phyloP scores from a whole-genome alignment of 2,113 vertebrate genomes.

The Heterocephalus glaber region DNA sequence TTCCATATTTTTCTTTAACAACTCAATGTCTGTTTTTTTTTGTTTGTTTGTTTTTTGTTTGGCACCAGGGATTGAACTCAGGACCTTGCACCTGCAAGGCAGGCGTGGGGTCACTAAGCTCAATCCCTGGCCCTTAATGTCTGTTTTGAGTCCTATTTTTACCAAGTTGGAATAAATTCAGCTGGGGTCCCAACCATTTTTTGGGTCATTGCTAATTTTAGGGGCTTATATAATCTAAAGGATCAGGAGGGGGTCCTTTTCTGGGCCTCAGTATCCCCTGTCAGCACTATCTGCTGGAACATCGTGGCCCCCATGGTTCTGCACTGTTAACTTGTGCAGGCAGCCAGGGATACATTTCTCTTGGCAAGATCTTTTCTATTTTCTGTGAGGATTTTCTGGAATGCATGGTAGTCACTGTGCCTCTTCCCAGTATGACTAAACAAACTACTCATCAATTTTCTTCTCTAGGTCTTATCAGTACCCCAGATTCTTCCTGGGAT shows the following conservation, averaged over 20 bases:
- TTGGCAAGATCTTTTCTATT: not conserved
- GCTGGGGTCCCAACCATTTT: not conserved
- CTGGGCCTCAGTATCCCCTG: not conserved
- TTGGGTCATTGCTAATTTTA: not conserved
- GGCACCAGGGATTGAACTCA: no score
- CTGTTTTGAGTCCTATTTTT: conserved; percentile 23
- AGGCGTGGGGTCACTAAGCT: no score
- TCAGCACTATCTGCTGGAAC: not conserved
- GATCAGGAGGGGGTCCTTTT: not conserved
- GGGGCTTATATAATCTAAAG: not conserved
- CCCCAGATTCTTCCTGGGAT: not conserved
- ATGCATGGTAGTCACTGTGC: not conserved
- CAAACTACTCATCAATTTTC: not conserved
- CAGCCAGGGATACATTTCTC: not conserved
- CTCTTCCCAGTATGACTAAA: not conserved
- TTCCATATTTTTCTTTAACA: conserved; percentile 4
- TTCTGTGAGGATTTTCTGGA: not conserved
- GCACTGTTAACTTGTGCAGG: not conserved
- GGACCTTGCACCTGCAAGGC: no score
- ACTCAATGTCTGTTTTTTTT: conserved; percentile 40
- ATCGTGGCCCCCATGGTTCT: not conserved
- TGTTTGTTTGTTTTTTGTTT: no score
- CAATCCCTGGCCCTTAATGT: no score
- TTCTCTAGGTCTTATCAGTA: not conserved
- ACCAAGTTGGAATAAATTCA: conserved; percentile 50